Conservation (phyloP, 1,140 invertebrate genomes). For the Caenorhabditis tropicalis region DNA sequence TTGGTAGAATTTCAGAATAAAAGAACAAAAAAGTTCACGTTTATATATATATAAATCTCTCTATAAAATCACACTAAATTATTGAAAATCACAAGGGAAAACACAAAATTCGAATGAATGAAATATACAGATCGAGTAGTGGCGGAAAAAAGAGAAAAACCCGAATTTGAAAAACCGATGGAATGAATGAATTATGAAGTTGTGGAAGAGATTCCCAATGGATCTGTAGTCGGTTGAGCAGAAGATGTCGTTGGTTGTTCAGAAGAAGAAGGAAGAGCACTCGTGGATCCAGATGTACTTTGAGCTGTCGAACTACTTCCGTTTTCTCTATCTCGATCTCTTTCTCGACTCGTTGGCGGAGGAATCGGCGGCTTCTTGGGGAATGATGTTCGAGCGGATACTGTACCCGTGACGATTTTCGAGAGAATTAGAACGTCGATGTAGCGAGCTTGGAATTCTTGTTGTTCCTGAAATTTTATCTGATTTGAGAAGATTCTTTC, state of each 20-base stretch:
- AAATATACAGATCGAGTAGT: conserved; percentile 12
- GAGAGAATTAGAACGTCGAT: conserved; percentile 9
- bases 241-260: background rate
- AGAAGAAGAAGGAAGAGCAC: background rate
- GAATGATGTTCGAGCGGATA: conserved; percentile 11
- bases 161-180: background rate
- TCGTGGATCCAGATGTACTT: background rate
- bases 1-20: background rate
- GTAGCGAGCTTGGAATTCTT: conserved; percentile 30
- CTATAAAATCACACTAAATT: background rate
- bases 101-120: too few relatives aligned
- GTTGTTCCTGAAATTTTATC: background rate
- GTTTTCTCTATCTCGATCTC: conserved; percentile 1
- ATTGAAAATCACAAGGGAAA: conserved; percentile 11
- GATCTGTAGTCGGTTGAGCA: background rate
- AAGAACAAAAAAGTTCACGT: background rate
- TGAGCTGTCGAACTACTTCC: too few relatives aligned
- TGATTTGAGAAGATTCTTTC: background rate
- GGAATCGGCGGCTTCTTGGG: conserved; percentile 26
- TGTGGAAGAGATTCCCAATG: background rate
- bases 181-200: background rate
- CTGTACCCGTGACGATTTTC: conserved; percentile 35
- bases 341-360: background rate
- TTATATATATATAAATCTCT: background rate
- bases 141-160: background rate